Conservation (phyloP, 2,113 vertebrate species). For the Oenanthe oenanthe region DNA sequence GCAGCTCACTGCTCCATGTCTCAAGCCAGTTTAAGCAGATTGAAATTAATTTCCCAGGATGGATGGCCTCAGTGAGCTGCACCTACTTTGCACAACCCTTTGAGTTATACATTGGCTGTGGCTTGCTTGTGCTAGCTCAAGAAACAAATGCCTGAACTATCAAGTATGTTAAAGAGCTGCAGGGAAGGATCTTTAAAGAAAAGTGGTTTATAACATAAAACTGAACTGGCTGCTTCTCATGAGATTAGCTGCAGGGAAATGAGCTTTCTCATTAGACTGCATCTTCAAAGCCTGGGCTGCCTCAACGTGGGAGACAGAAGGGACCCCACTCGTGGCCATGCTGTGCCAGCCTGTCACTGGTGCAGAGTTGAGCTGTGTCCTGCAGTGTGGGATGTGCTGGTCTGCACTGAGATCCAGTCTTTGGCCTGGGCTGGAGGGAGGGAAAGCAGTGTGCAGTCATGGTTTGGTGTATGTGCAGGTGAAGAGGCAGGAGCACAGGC, state of each 20-base stretch:
- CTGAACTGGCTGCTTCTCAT: background rate
- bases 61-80: background rate
- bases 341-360: too few species aligned
- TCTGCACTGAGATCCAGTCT: fast-evolving
- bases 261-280: background rate
- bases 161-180: constrained; percentile 4
- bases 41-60: background rate
- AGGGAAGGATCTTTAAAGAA: constrained; percentile 14
- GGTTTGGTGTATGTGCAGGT: background rate
- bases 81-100: background rate
- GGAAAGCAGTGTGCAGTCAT: background rate
- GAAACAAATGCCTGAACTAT: background rate
- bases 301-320: background rate
- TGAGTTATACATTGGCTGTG: background rate
- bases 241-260: constrained; percentile 1
- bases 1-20: background rate
- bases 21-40: background rate
- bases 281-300: background rate
- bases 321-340: background rate
- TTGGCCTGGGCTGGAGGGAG: background rate
- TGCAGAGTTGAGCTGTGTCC: background rate
- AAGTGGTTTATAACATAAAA: background rate
- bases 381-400: background rate
- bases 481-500: background rate
- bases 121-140: background rate